Evolutionary conservation across 2,888 invertebrate genomes (phyloP).

Genomic region (Limnephilus marmoratus): DNA sequence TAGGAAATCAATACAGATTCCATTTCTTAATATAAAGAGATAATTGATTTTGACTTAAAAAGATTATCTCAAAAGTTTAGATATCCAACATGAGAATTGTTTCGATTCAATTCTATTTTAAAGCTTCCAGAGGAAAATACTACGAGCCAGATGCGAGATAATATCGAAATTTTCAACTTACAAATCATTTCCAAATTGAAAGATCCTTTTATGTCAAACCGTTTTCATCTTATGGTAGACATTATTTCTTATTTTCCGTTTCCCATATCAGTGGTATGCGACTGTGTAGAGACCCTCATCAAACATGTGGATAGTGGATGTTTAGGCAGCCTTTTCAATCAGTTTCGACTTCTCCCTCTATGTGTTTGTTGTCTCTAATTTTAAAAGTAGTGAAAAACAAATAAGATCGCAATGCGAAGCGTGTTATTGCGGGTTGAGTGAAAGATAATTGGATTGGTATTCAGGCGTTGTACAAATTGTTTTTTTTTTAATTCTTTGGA

Average conservation of each 20-base stretch:
- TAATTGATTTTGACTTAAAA: not conserved
- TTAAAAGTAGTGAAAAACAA: not conserved
- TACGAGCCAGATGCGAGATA: not conserved
- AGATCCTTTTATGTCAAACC: constrained; percentile 39
- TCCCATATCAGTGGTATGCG: constrained; percentile 2
- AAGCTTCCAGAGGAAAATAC: not conserved
- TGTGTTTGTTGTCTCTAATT: not conserved
- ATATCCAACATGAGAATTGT: not conserved
- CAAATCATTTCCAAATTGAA: constrained; percentile 29
- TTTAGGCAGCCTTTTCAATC: not conserved
- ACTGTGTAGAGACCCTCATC: constrained; percentile 38
- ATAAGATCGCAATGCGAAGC: not conserved
- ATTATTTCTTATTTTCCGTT: constrained; percentile 27
- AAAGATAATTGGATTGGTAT: not conserved
- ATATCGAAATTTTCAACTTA: not conserved
- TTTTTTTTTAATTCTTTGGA: too few relatives aligned
- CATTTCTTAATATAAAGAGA: not conserved
- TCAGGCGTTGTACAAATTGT: too few relatives aligned
- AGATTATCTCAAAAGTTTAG: not conserved
- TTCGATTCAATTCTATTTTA: not conserved
- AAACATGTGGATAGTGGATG: not conserved
- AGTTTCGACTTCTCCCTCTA: not conserved
- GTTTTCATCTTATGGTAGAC: constrained; percentile 28
- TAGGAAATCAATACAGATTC: not conserved
- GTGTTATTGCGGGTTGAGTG: not conserved